These are phyloP conservation scores for Lamprotornis superbus DNA, from an alignment of 2,113 vertebrate genomes.

Conservation along the genomic window DNA sequence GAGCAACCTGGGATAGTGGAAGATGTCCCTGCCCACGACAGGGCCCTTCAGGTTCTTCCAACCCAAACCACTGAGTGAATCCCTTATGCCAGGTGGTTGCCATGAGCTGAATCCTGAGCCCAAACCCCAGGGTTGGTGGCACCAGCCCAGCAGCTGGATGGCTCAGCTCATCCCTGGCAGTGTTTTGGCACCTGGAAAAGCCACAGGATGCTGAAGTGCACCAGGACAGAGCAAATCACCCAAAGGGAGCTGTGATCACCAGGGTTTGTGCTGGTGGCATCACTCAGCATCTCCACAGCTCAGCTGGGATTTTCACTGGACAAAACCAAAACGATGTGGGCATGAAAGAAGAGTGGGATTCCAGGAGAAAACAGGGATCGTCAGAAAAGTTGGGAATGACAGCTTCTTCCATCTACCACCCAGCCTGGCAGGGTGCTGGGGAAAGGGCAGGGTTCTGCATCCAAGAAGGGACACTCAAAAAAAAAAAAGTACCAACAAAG, in stretches of 20 bases:
- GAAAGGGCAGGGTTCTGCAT: background rate
- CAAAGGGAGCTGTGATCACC: background rate
- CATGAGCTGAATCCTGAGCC: background rate
- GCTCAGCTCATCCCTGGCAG: background rate
- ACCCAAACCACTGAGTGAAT: background rate
- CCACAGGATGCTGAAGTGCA: background rate
- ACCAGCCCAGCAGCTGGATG: accelerated
- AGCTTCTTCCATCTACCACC: background rate
- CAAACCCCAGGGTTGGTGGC: accelerated
- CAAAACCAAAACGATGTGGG: background rate
- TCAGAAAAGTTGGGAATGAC: background rate
- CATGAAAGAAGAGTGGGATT: background rate
- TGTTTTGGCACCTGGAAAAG: background rate
- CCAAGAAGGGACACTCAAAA: background rate
- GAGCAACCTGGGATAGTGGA: background rate
- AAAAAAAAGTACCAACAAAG: background rate
- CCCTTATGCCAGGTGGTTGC: background rate
- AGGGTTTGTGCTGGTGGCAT: background rate
- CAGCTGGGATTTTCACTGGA: background rate
- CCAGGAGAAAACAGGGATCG: background rate
- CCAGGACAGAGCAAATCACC: accelerated
- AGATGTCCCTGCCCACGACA: background rate
- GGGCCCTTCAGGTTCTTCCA: background rate
- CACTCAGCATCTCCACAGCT: background rate
- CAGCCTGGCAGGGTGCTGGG: background rate